Percentiles rank a stretch among this genome's conserved stretches.
phyloP scores from a whole-genome alignment of 2,797 vertebrate species.

The Rhynchotus rufescens region DNA sequence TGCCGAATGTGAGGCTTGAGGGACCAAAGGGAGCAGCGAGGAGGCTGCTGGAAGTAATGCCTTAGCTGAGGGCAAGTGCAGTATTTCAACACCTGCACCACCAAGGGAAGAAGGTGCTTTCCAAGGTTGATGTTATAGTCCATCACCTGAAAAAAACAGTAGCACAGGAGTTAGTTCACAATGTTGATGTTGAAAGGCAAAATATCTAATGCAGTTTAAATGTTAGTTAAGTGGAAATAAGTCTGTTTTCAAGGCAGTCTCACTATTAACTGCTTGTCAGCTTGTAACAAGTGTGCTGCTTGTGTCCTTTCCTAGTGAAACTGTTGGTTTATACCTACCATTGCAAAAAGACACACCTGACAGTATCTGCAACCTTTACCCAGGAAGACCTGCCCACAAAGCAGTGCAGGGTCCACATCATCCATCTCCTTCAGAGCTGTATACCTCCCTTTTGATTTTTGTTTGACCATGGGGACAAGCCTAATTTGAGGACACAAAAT shows the following conservation, averaged over 20 bases:
- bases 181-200: background rate
- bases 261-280: background rate
- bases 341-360: background rate
- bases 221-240: background rate
- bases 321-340: background rate
- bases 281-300: background rate
- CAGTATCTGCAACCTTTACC: background rate
- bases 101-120: slow-evolving; percentile 96
- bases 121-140: slow-evolving; percentile 97
- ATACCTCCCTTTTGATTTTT: background rate
- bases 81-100: slow-evolving; percentile 98
- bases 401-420: background rate
- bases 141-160: slow-evolving; percentile 88
- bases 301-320: background rate
- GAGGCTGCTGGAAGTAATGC: slow-evolving; percentile 98
- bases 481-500: background rate
- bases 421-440: background rate
- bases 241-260: background rate
- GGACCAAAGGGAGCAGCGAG: slow-evolving; percentile 96
- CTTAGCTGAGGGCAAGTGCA: slow-evolving; percentile 96
- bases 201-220: background rate
- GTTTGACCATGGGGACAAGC: background rate
- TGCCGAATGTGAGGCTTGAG: slow-evolving; percentile 95
- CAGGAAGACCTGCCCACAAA: background rate
- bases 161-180: slow-evolving; percentile 15